Conservation (phyloP, 2,113 vertebrate genomes). For the Australoheros scitulus region DNA sequence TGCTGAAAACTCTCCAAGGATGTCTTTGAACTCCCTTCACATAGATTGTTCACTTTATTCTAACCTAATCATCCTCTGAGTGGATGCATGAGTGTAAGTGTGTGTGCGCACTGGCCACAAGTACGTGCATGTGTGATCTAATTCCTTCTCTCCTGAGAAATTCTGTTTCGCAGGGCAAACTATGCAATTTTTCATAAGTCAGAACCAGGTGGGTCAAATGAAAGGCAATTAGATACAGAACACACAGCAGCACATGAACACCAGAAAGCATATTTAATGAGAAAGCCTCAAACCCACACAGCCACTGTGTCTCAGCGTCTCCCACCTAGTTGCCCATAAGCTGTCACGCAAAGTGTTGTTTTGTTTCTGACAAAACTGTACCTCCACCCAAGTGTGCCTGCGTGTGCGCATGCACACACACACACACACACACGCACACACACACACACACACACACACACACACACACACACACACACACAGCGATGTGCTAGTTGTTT, state of each 20-base stretch:
- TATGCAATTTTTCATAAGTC: background rate
- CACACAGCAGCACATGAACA: conserved; percentile 7
- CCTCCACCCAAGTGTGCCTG: background rate
- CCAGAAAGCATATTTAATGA: conserved; percentile 15
- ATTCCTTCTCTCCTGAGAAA: background rate
- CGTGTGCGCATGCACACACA: background rate
- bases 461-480: conserved; percentile 9
- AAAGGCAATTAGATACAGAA: conserved; percentile 28
- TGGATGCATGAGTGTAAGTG: background rate
- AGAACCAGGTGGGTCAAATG: conserved; percentile 23
- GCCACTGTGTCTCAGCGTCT: conserved; percentile 7
- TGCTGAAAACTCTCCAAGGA: conserved; percentile 16
- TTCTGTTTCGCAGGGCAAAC: conserved; percentile 6
- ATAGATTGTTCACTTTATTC: conserved; percentile 19
- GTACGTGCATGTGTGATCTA: background rate
- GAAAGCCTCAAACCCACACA: background rate
- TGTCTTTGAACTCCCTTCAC: conserved; percentile 29
- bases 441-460: conserved; percentile 9
- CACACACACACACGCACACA: conserved; percentile 17
- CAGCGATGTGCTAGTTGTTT: conserved; percentile 30
- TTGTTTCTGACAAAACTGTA: conserved; percentile 29
- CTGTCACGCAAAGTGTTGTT: background rate
- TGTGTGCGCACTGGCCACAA: background rate
- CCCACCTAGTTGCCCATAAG: conserved; percentile 12
- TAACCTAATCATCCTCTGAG: background rate